Base-by-base conservation (phyloP, 2,888 invertebrate species). In the Nezara viridula region DNA sequence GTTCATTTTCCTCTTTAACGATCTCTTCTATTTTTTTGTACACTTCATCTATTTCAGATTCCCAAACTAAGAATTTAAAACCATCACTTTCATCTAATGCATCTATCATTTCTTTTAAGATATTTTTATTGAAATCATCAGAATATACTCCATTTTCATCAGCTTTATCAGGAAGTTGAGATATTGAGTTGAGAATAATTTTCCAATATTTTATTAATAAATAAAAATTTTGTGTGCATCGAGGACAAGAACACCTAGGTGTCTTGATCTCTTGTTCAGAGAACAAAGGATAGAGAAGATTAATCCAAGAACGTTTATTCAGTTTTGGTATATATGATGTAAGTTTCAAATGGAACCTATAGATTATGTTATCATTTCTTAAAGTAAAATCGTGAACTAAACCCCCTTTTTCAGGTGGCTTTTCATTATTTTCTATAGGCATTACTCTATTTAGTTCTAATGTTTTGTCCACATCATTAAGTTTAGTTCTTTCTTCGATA, bases 321-420 rank as follows among this genome's bases (percentile, higher is more conserved):
- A 81, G 89, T 32, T 60, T 87, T 50, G 12, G 9, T 32, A 73
- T 32, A 47, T 44, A 32, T 24, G 44, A 55, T n/a, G 27, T 32
- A 21, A 87, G n/a, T 24, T 88, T 85, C n/a, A 73, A n/a, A 27
- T 89, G 89, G 60, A 73, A 86, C 32, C 37, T 44, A 27, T 73
- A 88, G 37, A 89, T 85, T 32, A 14, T 81, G 27, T 32, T 40
- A 37, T 89, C 89, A 55, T 87, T 77, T 37, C 37, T 77, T 12
- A 88, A 37, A 55, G 89, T 89, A 27, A 85, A 77, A 88, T 87
- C 88, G 52, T 89, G 89, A 32, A 89, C 37, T n/a, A 89, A 10
- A 89, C 89, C 85, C 55, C 47, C 66, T 73, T 73, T 73, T 55
- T 85, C 85, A 37, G 50, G 5, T 10, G 24, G 14, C 0, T 14